Conservation (phyloP, 2,797 vertebrate species). For the Acomys russatus region DNA sequence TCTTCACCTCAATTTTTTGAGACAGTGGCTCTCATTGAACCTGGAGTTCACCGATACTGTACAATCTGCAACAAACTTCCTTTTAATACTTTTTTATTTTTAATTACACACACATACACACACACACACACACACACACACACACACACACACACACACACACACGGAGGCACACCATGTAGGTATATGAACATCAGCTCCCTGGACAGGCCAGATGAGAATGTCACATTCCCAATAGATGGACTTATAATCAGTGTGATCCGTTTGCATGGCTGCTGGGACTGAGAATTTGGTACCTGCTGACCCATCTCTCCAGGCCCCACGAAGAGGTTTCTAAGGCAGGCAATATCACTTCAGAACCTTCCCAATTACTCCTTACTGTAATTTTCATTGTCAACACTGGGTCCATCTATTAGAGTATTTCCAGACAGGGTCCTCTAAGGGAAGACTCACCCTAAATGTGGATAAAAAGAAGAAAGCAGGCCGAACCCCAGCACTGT, state of each 20-base stretch:
- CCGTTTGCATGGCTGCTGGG: neutral
- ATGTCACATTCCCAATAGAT: neutral
- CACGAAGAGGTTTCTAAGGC: neutral
- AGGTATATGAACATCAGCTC: neutral
- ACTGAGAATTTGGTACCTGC: neutral
- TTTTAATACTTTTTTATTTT: neutral
- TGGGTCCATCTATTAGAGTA: neutral
- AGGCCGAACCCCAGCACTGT: neutral
- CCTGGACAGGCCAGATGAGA: neutral
- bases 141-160: neutral
- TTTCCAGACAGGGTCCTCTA: neutral
- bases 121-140: neutral
- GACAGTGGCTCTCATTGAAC: neutral
- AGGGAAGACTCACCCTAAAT: neutral
- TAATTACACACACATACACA: neutral
- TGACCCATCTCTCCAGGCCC: neutral
- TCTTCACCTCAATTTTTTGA: neutral
- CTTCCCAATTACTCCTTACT: neutral
- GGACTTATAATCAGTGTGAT: neutral
- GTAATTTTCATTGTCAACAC: neutral
- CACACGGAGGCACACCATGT: too few relatives aligned
- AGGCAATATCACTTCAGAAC: slow-evolving; percentile 4
- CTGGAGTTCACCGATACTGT: neutral
- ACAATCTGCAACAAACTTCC: neutral
- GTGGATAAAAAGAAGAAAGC: neutral